Evolutionary conservation across 2,113 vertebrate genomes (phyloP), one percentile per base, ranked within the genome.

Genomic region (Passerina amoena): DNA sequence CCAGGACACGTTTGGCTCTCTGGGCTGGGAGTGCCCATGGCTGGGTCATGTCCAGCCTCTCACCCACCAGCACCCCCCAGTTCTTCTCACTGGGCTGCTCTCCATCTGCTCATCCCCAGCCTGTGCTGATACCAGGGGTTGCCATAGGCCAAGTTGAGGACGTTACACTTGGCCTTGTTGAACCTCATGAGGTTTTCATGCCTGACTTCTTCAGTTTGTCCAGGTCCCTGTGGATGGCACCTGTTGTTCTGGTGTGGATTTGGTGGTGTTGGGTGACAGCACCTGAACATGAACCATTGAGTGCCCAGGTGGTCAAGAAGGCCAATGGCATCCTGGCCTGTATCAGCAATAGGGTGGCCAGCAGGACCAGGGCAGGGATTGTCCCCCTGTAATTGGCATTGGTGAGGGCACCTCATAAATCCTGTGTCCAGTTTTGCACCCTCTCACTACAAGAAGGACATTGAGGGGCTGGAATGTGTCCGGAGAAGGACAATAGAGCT

Each of bases 381-480:
- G 1, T 60, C 1, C 7, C 7, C 1, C 2, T 64, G 12, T 37
- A 33, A 19, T 37, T 1, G 0, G 14, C 22, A n/a, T 9, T 76
- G 51, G 2, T 93, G 63, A 56, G 25, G 4, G 10, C 2, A 1
- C 28, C 17, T 1, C 8, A 56, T 1, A 0, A 75, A 11, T 70
- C 8, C 40, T 47, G 4, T 40, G 27, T 51, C 37, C 27, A 13
- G 12, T 76, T 61, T 48, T 44, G 19, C 27, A 28, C 14, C 6
- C 6, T 5, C 10, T 77, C 13, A 25, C 8, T 73, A 5, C 6
- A 64, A 30, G 18, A 33, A 35, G 1, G 23, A 59, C 5, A 11
- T 5, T 23, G 13, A 69, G 21, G 4, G 56, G 5, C 35, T 73
- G 9, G 19, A 38, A 10, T 0, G 0, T 20, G 12, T 82, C 35